Percentiles rank a stretch among this genome's conserved stretches.
Conservation (phyloP, 1,140 invertebrate genomes). For the Gonatopus flavifemur region DNA sequence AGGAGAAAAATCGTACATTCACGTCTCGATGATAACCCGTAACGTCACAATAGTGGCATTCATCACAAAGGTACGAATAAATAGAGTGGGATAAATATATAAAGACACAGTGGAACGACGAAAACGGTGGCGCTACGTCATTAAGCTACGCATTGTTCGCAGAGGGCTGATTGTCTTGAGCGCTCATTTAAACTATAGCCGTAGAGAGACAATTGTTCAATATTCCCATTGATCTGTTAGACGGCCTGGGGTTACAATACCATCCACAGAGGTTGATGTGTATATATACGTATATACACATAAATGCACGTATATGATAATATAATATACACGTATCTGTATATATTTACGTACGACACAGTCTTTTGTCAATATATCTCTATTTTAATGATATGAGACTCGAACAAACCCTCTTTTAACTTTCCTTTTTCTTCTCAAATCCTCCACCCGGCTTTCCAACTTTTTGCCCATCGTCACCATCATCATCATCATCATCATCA, state of each 20-base stretch:
- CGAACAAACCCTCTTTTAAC: too few relatives aligned
- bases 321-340: conserved; percentile 11
- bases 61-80: too few relatives aligned
- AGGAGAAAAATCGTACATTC: too few relatives aligned
- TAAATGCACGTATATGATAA: neutral
- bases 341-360: conserved; percentile 24
- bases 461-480: too few relatives aligned
- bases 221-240: conserved; percentile 59
- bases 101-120: conserved; percentile 34
- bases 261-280: conserved; percentile 28
- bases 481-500: too few relatives aligned
- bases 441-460: too few relatives aligned
- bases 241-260: conserved; percentile 41
- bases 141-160: conserved; percentile 58
- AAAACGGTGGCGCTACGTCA: conserved; percentile 54
- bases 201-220: conserved; percentile 59
- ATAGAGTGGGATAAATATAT: too few relatives aligned
- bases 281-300: conserved; percentile 26
- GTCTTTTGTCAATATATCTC: conserved; percentile 56
- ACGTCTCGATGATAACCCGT: too few relatives aligned
- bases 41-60: too few relatives aligned
- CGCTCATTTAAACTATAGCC: conserved; percentile 56
- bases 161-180: conserved; percentile 57
- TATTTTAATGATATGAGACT: conserved; percentile 57
- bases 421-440: too few relatives aligned